phyloP scores from a whole-genome alignment of 2,113 vertebrate species.

The Rattus norvegicus region DNA sequence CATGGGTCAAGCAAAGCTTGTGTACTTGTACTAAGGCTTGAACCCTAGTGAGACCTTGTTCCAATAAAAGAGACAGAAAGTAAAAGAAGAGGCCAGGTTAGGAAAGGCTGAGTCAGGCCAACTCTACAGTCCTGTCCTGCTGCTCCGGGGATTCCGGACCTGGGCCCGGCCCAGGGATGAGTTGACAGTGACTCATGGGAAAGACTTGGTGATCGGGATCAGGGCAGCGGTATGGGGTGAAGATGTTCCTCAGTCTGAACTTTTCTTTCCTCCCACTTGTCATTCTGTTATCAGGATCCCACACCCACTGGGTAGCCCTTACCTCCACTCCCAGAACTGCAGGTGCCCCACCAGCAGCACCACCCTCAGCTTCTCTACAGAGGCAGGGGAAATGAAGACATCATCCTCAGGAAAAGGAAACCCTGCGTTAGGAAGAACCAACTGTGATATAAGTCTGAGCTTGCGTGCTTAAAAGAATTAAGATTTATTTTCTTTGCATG shows the following conservation, averaged over 20 bases:
- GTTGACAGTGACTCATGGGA: conserved; percentile 62
- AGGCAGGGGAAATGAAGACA: background rate
- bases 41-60: background rate
- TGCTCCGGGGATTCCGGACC: background rate
- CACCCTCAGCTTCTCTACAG: background rate
- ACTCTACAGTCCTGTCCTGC: background rate
- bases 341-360: background rate
- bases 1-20: background rate
- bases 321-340: background rate
- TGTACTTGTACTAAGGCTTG: background rate
- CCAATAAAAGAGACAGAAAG: background rate
- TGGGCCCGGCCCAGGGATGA: background rate
- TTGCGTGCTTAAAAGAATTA: background rate
- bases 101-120: conserved; percentile 49
- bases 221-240: background rate
- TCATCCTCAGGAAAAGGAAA: background rate
- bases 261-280: conserved; percentile 61
- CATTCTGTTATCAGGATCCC: background rate
- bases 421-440: background rate
- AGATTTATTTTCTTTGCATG: background rate
- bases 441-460: background rate
- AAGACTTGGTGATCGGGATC: conserved; percentile 31
- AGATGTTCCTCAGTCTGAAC: conserved; percentile 66
- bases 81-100: background rate
- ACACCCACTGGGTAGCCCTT: background rate